Evolutionary conservation across 2,888 invertebrate genomes (phyloP), one percentile per base, ranked within the genome.

Genomic region (Cephonodes hylas): DNA sequence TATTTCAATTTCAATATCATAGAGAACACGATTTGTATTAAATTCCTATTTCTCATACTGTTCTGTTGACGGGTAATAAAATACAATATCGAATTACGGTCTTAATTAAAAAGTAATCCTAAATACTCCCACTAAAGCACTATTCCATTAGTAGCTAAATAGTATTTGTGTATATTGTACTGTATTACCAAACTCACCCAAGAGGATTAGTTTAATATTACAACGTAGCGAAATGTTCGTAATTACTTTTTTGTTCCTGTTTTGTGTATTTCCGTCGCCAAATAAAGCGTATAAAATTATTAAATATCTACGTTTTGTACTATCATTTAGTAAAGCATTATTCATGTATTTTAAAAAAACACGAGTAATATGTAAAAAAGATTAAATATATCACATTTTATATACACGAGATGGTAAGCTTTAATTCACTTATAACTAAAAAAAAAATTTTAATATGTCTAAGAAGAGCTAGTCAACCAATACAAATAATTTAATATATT

Each of bases 221-320:
- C 76, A 74, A 72, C 77, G 79, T 74, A 79, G 76, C 79, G 68
- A 68, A 70, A 72, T 67, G 69, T 27, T 53, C 71, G 77, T 79
- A 79, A 79, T 79, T 79, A 77, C 72, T 72, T 79, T 79, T 79
- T 79, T 79, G 74, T 79, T 79, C 71, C 73, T 70, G 74, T 74
- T 10, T n/a, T n/a, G 10, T n/a, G 3, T 53, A 10, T 53, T 53
- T 53, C 15, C 53, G 31, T 31, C 31, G 0, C 18, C 4, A 4
- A 38, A 38, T 38, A 38, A 38, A n/a, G 38, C 38, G n/a, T n/a
- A 38, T 38, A n/a, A 38, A 38, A 38, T n/a, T 38, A 13, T n/a
- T n/a, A n/a, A n/a, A n/a, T n/a, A n/a, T n/a, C n/a, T n/a, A n/a
- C n/a, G n/a, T n/a, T n/a, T n/a, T n/a, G n/a, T n/a, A n/a, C n/a